These are phyloP conservation scores for Dusona sp. DNA, from an alignment of 2,888 invertebrate genomes.

Conservation along the genomic window DNA sequence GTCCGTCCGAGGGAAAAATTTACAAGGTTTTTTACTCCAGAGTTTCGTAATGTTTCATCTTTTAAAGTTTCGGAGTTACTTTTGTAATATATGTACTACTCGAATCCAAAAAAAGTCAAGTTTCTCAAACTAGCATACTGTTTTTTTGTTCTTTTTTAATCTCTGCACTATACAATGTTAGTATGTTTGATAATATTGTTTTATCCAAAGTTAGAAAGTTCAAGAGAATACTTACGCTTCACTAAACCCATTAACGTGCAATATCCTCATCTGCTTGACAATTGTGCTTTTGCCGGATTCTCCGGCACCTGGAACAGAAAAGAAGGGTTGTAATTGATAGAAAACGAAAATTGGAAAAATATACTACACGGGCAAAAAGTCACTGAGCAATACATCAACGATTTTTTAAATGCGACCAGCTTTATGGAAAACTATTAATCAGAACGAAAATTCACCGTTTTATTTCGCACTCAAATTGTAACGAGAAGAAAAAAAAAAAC, in stretches of 20 bases:
- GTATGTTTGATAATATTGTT: not conserved
- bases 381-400: not conserved
- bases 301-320: constrained; percentile 91
- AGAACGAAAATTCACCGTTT: too few relatives aligned
- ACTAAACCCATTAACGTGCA: constrained; percentile 99
- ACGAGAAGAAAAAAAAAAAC: not conserved
- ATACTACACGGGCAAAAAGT: not conserved
- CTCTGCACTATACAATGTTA: too few relatives aligned
- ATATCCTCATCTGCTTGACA: constrained; percentile 99
- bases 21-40: too few relatives aligned
- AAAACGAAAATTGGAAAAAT: not conserved
- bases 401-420: not conserved
- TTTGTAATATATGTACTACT: too few relatives aligned
- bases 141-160: too few relatives aligned
- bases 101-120: too few relatives aligned
- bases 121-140: too few relatives aligned
- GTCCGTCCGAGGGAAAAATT: too few relatives aligned
- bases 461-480: not conserved
- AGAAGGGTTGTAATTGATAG: not conserved
- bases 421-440: not conserved
- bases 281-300: constrained; percentile 99
- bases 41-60: too few relatives aligned
- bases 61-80: too few relatives aligned
- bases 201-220: not conserved
- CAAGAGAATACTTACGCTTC: constrained; percentile 89